Evolutionary conservation across 2,888 invertebrate species (phyloP), one percentile per base, ranked within the genome.

Genomic region (Rhaphigaster nebulosa): DNA sequence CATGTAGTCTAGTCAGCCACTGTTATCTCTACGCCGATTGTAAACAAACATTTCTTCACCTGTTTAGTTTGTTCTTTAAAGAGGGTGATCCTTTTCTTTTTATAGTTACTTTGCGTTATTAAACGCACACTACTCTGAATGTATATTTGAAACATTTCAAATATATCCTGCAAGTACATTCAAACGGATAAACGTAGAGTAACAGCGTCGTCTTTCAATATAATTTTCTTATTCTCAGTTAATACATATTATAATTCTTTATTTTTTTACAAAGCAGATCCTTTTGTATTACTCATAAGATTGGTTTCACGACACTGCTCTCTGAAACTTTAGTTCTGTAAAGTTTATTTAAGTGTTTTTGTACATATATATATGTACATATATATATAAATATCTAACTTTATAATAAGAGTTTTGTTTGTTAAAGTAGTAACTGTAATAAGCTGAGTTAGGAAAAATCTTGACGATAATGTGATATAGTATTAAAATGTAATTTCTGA

Each of bases 1-100:
- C 92, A 91, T 65, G 87, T 91, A 84, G 92, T 91, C 91, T 92
- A 92, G 91, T 91, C 91, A 52, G 87, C 45, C 26, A 41, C 88
- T 52, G 54, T 50, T 34, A 45, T 45, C 38, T 50, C 50, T 87
- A 50, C 34, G 12, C 34, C 34, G 5, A 26, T 38, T 12, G 34
- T 38, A 38, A 38, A 76, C 34, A 76, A 38, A 76, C 29, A n/a
- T 60, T 45, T 29, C 29, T 70, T 23, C 76, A 26, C 87, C 23
- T 70, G 26, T n/a, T 90, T 87, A 54, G 89, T 90, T 52, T 13
- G 34, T 90, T 87, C 50, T 18, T 56, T n/a, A 38, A 90, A 87
- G 29, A 34, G 29, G 29, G 50, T 41, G 41, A 41, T 29, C 60
- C n/a, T 1, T 41, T 70, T 56, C 38, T 34, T 56, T 34, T 84